phyloP scores from a whole-genome alignment of 2,797 vertebrate species.

The Xenops minutus region DNA sequence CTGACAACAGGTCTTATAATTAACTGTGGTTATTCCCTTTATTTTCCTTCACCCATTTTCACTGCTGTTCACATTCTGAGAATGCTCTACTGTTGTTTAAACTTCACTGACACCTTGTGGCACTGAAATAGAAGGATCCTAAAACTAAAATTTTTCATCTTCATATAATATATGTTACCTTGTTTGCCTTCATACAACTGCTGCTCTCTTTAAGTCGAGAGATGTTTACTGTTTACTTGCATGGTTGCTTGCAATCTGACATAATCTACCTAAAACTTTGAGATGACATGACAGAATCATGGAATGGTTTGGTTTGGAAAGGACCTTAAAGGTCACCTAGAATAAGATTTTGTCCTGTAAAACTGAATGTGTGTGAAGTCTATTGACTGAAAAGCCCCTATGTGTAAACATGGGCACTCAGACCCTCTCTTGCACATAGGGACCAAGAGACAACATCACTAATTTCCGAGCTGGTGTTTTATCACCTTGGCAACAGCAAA shows the following conservation, averaged over 20 bases:
- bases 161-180: background rate
- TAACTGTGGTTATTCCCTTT: background rate
- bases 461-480: conserved; percentile 3
- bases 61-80: background rate
- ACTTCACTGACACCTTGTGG: conserved; percentile 81
- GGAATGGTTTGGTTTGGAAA: background rate
- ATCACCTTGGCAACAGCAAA: conserved; percentile 41
- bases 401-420: background rate
- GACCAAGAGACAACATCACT: background rate
- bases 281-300: background rate
- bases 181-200: background rate
- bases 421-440: background rate
- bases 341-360: background rate
- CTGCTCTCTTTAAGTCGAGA: background rate
- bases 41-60: background rate
- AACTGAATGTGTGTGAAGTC: background rate
- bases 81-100: conserved; percentile 58
- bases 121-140: background rate
- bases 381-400: background rate
- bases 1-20: background rate
- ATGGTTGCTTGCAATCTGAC: background rate
- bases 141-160: background rate
- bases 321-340: background rate
- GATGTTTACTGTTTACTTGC: fast-evolving
- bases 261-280: background rate